These are phyloP conservation scores for Gonioctena quinquepunctata DNA, from an alignment of 1,140 invertebrate genomes.

Conservation along the genomic window DNA sequence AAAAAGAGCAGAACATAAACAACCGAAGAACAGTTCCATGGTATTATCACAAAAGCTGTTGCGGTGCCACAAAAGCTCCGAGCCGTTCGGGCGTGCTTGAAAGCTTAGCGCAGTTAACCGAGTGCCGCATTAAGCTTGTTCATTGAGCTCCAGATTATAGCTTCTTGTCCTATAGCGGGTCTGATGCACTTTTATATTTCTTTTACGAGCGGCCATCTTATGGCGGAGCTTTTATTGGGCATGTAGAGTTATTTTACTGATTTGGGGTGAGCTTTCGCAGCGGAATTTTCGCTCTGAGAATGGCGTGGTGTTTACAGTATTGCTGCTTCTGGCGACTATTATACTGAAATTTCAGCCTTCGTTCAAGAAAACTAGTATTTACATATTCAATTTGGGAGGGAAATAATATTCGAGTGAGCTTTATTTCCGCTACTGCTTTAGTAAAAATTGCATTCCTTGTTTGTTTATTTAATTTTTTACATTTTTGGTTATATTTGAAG, in stretches of 20 bases:
- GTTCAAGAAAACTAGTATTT: too few relatives aligned
- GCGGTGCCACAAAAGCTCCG: conserved; percentile 42
- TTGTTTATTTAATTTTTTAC: too few relatives aligned
- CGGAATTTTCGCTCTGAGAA: too few relatives aligned
- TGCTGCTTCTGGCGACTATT: too few relatives aligned
- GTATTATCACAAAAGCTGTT: conserved; percentile 47
- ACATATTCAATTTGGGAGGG: too few relatives aligned
- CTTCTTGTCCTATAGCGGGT: conserved; percentile 43
- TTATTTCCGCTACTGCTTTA: too few relatives aligned
- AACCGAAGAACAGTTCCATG: conserved; percentile 41
- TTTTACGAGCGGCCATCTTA: conserved; percentile 50
- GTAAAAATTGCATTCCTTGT: too few relatives aligned
- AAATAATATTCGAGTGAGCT: too few relatives aligned
- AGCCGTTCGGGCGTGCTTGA: conserved; percentile 39
- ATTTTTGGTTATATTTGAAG: too few relatives aligned
- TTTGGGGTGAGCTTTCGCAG: neutral
- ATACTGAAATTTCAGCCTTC: too few relatives aligned
- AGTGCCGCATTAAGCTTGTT: conserved; percentile 46
- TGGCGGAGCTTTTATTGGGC: conserved; percentile 39
- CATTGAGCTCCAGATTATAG: conserved; percentile 49
- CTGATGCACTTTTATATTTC: conserved; percentile 48
- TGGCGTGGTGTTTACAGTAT: too few relatives aligned
- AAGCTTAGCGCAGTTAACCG: conserved; percentile 46
- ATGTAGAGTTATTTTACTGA: conserved; percentile 1
- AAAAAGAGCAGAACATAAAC: conserved; percentile 33